Percentiles rank a stretch among this genome's conserved stretches.
These are phyloP conservation scores for Amphipyra berbera DNA, from an alignment of 2,888 invertebrate species.

Conservation along the genomic window DNA sequence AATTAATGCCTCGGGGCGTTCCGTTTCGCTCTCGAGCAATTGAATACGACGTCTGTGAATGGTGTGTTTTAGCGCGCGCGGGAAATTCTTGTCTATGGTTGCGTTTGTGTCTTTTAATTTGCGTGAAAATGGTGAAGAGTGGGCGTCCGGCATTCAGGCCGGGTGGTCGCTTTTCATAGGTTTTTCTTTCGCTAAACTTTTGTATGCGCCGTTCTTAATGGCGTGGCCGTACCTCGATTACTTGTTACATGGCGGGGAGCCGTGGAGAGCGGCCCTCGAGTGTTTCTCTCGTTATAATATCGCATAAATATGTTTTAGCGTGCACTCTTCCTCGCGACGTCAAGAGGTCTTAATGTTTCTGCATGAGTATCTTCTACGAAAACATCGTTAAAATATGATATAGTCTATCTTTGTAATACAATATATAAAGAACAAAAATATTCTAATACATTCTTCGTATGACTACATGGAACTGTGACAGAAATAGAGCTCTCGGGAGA, in stretches of 20 bases:
- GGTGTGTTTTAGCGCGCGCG: conserved; percentile 84
- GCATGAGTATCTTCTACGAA: conserved; percentile 79
- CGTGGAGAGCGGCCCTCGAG: conserved; percentile 67
- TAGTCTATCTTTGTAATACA: conserved; percentile 11
- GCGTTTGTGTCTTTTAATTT: conserved; percentile 88
- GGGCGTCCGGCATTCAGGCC: conserved; percentile 76
- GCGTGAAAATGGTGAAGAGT: conserved; percentile 87
- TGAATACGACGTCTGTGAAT: conserved; percentile 85
- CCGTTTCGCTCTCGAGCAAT: conserved; percentile 84
- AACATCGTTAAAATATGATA: conserved; percentile 70
- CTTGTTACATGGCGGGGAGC: conserved; percentile 74
- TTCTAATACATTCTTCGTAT: no score
- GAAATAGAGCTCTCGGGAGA: no score
- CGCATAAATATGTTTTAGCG: conserved; percentile 86
- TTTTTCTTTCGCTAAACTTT: conserved; percentile 73
- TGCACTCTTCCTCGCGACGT: conserved; percentile 68
- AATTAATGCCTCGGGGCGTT: conserved; percentile 89
- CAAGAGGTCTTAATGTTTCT: conserved; percentile 79
- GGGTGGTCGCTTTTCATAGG: conserved; percentile 75
- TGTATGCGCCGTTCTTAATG: conserved; percentile 68
- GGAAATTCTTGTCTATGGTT: conserved; percentile 80
- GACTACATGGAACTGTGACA: no score
- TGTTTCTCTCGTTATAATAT: conserved; percentile 85
- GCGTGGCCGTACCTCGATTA: conserved; percentile 73
- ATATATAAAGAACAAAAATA: neutral